Conservation (phyloP, 1,140 invertebrate genomes). For the Pseudomyrmex cubaensis region DNA sequence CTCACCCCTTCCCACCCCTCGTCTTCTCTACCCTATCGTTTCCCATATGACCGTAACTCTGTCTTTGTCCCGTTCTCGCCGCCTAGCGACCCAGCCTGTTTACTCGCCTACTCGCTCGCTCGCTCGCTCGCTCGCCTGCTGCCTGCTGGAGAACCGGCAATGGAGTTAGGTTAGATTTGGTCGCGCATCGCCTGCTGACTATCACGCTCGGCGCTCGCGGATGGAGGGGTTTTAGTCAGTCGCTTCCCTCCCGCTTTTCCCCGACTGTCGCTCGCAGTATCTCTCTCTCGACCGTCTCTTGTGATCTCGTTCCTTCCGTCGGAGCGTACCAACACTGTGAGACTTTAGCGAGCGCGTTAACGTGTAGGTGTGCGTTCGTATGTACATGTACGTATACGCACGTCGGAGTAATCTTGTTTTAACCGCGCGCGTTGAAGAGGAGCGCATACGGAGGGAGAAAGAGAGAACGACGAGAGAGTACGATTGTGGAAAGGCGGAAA, state of each 20-base stretch:
- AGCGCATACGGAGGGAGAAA: constrained; percentile 17
- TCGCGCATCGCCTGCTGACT: constrained; percentile 79
- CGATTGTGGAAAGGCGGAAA: constrained; percentile 10
- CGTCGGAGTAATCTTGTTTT: constrained; percentile 81
- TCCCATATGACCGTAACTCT: constrained; percentile 52
- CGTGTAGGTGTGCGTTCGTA: too few species aligned
- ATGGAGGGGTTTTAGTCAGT: constrained; percentile 63
- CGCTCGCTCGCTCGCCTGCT: constrained; percentile 56
- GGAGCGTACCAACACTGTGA: constrained; percentile 31
- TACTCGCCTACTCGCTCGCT: constrained; percentile 61
- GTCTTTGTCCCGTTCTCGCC: constrained; percentile 47
- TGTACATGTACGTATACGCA: constrained; percentile 43
- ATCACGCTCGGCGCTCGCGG: constrained; percentile 74
- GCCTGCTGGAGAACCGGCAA: constrained; percentile 81
- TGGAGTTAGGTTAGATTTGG: constrained; percentile 79
- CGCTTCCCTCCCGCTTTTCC: constrained; percentile 35
- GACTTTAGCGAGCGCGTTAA: constrained; percentile 60
- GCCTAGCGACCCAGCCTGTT: constrained; percentile 64
- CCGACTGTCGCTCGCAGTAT: constrained; percentile 7
- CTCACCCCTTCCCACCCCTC: constrained; percentile 25
- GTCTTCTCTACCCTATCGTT: not conserved
- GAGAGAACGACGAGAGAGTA: not conserved
- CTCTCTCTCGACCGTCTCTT: constrained; percentile 20
- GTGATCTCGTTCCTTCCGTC: constrained; percentile 46
- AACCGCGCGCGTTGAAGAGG: constrained; percentile 54